Percentiles rank a stretch among this genome's conserved stretches.
These are phyloP conservation scores for Apodemia hepburni DNA, from an alignment of 2,888 invertebrate species.

Conservation along the genomic window DNA sequence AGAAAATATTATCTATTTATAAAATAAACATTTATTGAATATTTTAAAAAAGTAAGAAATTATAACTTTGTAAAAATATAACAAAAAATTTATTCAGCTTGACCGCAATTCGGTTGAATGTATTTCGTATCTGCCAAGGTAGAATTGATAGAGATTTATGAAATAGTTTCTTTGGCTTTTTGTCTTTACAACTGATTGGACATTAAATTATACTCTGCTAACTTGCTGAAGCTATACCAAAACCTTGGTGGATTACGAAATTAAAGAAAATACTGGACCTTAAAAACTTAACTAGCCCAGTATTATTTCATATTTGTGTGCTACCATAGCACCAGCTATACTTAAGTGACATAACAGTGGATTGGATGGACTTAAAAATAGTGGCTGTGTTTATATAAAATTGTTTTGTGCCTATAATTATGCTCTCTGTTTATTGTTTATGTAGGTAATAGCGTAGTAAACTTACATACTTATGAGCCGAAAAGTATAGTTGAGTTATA, in stretches of 20 bases:
- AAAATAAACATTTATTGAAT: background rate
- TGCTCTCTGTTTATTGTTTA: background rate
- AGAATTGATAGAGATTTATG: background rate
- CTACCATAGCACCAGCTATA: background rate
- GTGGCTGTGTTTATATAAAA: conserved; percentile 9
- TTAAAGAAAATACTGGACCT: no score
- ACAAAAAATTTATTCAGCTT: background rate
- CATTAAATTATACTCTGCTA: no score
- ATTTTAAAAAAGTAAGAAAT: background rate
- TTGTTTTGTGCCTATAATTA: conserved; percentile 3
- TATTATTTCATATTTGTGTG: background rate
- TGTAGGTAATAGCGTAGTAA: no score
- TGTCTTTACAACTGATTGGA: background rate
- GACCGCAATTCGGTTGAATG: background rate
- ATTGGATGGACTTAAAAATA: background rate
- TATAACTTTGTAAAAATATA: no score
- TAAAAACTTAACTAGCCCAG: background rate
- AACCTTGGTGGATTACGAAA: no score
- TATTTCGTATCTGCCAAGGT: background rate
- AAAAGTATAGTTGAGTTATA: no score
- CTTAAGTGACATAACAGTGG: background rate
- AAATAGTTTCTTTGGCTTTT: background rate
- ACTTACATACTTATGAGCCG: no score
- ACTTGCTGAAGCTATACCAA: no score
- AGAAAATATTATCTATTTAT: background rate